Conservation (phyloP, 2,797 vertebrate genomes). For the Helicolenus hilgendorfi region DNA sequence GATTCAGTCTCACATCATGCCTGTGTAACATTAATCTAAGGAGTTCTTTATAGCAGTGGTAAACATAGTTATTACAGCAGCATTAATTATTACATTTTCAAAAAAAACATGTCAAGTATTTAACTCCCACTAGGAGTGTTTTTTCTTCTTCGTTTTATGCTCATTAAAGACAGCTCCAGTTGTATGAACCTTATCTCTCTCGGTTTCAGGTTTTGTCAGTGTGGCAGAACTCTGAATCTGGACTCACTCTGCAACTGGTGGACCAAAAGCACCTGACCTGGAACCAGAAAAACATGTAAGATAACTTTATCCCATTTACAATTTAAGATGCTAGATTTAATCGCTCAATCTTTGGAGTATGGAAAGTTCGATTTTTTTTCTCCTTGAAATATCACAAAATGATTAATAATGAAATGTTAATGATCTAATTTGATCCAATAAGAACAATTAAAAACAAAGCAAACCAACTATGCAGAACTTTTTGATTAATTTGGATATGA, state of each 20-base stretch:
- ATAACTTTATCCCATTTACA: conserved; percentile 1
- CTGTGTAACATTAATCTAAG: background rate
- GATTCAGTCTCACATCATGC: background rate
- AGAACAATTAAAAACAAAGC: background rate
- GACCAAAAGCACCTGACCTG: conserved; percentile 91
- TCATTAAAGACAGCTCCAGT: background rate
- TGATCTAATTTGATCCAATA: background rate
- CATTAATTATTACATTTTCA: background rate
- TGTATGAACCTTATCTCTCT: background rate
- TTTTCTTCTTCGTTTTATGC: background rate
- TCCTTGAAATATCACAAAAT: background rate
- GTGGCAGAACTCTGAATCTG: conserved; percentile 92
- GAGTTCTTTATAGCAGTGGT: background rate
- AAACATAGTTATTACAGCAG: background rate
- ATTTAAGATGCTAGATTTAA: background rate
- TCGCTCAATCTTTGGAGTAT: background rate
- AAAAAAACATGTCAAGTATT: background rate
- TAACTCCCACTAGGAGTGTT: background rate
- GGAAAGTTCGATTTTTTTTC: background rate
- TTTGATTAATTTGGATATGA: background rate
- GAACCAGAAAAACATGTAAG: conserved; percentile 94
- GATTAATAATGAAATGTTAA: too few relatives aligned
- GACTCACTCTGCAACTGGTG: conserved; percentile 90
- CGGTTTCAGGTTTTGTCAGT: conserved; percentile 92
- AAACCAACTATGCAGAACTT: background rate